Evolutionary conservation across 1,140 invertebrate species (phyloP).

Genomic region (Diachasmimorpha longicaudata): DNA sequence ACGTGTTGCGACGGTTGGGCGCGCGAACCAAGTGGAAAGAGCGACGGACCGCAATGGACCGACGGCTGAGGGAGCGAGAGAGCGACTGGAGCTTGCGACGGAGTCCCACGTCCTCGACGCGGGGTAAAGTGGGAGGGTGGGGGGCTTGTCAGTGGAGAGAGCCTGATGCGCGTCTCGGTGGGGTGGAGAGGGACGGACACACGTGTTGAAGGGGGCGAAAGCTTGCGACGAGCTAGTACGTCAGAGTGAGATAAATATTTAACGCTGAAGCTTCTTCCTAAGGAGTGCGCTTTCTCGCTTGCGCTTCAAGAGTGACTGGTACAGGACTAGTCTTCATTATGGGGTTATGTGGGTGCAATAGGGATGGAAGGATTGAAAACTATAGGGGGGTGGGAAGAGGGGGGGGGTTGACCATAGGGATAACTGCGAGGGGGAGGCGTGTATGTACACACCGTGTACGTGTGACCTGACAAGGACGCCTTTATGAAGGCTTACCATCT

Average conservation of each 20-base stretch:
- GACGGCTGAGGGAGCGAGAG: slow-evolving; percentile 6
- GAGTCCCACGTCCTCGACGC: background rate
- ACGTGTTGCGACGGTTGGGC: background rate
- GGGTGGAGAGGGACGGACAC: slow-evolving; percentile 34
- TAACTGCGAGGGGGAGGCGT: background rate
- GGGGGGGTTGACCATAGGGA: background rate
- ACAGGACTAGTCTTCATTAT: background rate
- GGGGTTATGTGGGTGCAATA: background rate
- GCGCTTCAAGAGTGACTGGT: background rate
- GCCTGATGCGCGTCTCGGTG: background rate
- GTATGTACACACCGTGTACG: slow-evolving; percentile 13
- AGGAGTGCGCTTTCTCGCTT: background rate
- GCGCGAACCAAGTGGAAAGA: slow-evolving; percentile 23
- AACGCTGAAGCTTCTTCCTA: background rate
- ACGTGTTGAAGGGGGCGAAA: slow-evolving; percentile 30
- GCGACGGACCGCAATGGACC: slow-evolving; percentile 30
- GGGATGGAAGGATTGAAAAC: background rate
- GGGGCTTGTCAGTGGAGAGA: background rate
- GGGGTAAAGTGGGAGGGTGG: slow-evolving; percentile 11
- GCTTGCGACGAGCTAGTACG: background rate
- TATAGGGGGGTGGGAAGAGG: background rate
- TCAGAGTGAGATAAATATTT: background rate
- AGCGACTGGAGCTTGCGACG: slow-evolving; percentile 23
- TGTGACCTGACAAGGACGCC: slow-evolving; percentile 18
- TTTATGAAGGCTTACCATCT: background rate